These are phyloP conservation scores for Proterorhinus semilunaris DNA, from an alignment of 2,113 vertebrate genomes.

Conservation along the genomic window DNA sequence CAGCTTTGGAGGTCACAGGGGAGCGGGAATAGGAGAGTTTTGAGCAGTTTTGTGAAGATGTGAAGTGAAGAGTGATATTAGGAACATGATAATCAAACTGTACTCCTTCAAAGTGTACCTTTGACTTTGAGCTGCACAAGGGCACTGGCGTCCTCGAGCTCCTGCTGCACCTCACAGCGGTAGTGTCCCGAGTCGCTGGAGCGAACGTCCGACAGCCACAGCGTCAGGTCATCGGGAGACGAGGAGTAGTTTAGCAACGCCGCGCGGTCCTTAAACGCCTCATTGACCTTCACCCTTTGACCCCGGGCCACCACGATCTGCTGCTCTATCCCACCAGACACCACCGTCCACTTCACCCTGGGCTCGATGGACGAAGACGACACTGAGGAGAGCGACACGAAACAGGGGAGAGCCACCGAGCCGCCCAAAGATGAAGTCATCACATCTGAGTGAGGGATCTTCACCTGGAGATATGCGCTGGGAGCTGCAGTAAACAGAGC, in stretches of 20 bases:
- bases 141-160: slow-evolving; percentile 89
- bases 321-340: slow-evolving; percentile 80
- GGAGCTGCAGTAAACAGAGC: slow-evolving; percentile 29
- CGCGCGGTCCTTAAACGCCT: slow-evolving; percentile 81
- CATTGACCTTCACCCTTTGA: slow-evolving; percentile 86
- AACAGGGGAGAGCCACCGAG: slow-evolving; percentile 85
- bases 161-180: slow-evolving; percentile 91
- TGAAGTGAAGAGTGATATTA: no score
- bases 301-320: slow-evolving; percentile 90
- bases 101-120: slow-evolving; percentile 75
- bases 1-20: no score
- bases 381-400: slow-evolving; percentile 73
- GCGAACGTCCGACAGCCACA: slow-evolving; percentile 82
- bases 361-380: slow-evolving; percentile 59
- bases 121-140: slow-evolving; percentile 85
- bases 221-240: slow-evolving; percentile 79
- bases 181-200: slow-evolving; percentile 90
- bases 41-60: no score
- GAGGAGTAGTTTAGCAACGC: slow-evolving; percentile 82
- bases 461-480: slow-evolving; percentile 74
- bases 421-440: slow-evolving; percentile 77
- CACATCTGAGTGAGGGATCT: slow-evolving; percentile 70
- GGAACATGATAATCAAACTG: not conserved
- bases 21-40: no score
- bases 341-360: slow-evolving; percentile 89